Conservation (phyloP, 2,113 vertebrate genomes). For the sheep (Ovis aries) region ARS-UI_Ramb_v3.0 NC_056056.1:135804001-135804500, state of each 20-base stretch:
- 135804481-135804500: neutral
- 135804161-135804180: neutral
- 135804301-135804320: neutral
- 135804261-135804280: neutral
- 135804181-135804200: neutral
- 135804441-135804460: neutral
- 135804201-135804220: neutral
- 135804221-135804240: neutral
- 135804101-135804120: neutral
- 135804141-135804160: neutral
- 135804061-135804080: neutral
- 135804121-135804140: neutral
- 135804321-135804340: neutral
- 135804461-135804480: neutral
- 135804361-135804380: neutral
- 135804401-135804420: neutral
- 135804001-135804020: neutral
- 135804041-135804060: neutral
- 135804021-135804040: neutral
- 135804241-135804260: neutral
- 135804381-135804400: neutral
- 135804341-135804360: neutral
- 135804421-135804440: neutral
- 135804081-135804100: neutral
- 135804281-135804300: neutral